Evolutionary conservation across 2,888 invertebrate species (phyloP).

Genomic region (Cataglyphis rosenhaueri): DNA sequence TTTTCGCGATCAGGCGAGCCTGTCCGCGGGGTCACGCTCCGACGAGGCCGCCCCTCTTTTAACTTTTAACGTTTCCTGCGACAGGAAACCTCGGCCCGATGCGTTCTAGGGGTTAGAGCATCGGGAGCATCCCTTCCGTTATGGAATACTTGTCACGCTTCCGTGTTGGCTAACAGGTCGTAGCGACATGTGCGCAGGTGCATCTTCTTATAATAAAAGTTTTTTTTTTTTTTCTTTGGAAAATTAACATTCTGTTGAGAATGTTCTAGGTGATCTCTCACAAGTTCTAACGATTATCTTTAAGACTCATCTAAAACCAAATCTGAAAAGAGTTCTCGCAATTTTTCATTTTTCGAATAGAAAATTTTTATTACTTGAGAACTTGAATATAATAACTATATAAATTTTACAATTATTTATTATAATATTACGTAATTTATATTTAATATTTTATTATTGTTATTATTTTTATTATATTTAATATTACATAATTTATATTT

Average conservation of each 20-base stretch:
- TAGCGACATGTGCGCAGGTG: slow-evolving; percentile 65
- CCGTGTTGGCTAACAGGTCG: slow-evolving; percentile 68
- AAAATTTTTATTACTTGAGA: background rate
- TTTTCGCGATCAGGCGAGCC: slow-evolving; percentile 47
- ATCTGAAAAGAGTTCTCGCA: background rate
- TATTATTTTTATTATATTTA: background rate
- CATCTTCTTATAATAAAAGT: slow-evolving; percentile 30
- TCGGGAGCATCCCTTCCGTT: slow-evolving; percentile 75
- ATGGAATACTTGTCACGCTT: slow-evolving; percentile 74
- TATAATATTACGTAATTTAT: background rate
- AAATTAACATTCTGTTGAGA: background rate
- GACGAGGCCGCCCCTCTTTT: slow-evolving; percentile 69
- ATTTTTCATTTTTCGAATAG: background rate
- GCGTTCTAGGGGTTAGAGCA: slow-evolving; percentile 74
- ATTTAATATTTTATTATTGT: background rate
- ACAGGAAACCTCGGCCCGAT: slow-evolving; percentile 78
- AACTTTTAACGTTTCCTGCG: slow-evolving; percentile 73
- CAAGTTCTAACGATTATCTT: background rate
- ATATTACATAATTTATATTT: background rate
- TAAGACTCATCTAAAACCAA: background rate
- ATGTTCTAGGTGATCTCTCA: background rate
- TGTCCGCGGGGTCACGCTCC: slow-evolving; percentile 70
- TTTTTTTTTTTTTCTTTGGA: no score
- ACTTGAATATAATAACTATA: background rate
- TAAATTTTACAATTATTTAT: no score